Base-by-base conservation (phyloP, 92 coral and sea anemone genomes). In the Palythoa heliodiscus region DNA sequence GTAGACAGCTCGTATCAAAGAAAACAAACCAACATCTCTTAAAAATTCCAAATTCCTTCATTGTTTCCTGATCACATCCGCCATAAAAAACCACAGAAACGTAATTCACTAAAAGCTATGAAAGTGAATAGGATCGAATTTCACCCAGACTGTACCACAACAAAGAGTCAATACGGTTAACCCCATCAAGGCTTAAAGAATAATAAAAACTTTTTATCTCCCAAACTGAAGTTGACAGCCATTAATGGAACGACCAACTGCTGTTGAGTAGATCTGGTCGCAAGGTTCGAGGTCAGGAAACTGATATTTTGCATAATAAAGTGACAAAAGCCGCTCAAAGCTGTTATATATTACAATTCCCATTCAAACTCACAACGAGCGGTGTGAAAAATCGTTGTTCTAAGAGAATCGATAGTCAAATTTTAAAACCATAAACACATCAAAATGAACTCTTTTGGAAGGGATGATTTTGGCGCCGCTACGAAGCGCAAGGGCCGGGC, bases 161-260 rank as follows among this genome's bases (percentile, higher is more conserved):
- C 83, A 78, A 38, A 78, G 73, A 69, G 24, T 69, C 47, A 29
- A 23, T 25, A 22, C 47, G 16, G 73, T 29, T 29, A 29, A 13
- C 73, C 19, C 37, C 11, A 15, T 7, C 10, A 23, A 63, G 24
- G 2, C 69, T 63, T 12, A 76, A 25, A 25, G 82, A 77, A 77
- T 7, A n/a, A 77, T 5, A 78, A 79, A 54, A 79, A 24, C 24
- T 16, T 60, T 66, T 66, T 15, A 68, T 64, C 40, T 80, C 7
- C 14, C 8, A 9, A 69, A 35, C 29, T 35, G 3, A 6, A 69
- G 14, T 80, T 80, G 71, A 61, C 83, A 61, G 55, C 64, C 55
- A 66, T 40, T 64, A 63, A 80, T 80, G 84, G 54, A 80, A n/a
- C 60, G 73, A 69, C 81, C 38, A 75, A 75, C 80, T 75, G 40